These are phyloP conservation scores for Helogale parvula DNA, from an alignment of 2,113 vertebrate species.

Conservation along the genomic window DNA sequence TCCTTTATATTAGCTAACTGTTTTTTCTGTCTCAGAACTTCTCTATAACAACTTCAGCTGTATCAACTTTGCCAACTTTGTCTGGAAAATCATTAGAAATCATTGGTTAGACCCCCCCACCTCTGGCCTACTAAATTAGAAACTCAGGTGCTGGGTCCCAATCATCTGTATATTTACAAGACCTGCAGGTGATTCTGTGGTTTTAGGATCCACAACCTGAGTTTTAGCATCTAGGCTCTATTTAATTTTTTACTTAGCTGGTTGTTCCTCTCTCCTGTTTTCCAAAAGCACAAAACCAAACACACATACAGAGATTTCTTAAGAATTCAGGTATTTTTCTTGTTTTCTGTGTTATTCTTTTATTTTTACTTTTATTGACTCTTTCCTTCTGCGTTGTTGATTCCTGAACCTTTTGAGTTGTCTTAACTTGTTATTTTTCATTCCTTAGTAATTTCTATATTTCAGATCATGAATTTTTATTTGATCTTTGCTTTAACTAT, in stretches of 20 bases:
- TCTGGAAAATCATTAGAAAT: neutral
- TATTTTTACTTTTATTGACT: neutral
- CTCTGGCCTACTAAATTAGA: neutral
- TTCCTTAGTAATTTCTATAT: neutral
- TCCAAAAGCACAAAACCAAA: neutral
- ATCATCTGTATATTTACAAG: neutral
- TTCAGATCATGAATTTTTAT: neutral
- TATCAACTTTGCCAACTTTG: neutral
- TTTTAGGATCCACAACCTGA: neutral
- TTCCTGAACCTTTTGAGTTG: neutral
- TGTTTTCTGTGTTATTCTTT: neutral
- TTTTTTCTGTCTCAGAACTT: neutral
- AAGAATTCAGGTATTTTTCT: neutral
- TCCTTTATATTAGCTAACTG: neutral
- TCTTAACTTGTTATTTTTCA: neutral
- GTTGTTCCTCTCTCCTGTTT: neutral
- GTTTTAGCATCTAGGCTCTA: neutral
- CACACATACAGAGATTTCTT: neutral
- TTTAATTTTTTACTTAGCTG: neutral
- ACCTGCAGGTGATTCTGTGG: neutral
- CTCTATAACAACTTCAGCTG: neutral
- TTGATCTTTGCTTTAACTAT: neutral
- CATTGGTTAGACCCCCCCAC: neutral
- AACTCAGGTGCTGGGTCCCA: neutral
- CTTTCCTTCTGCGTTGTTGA: neutral